Base-by-base conservation (phyloP, 2,888 invertebrate genomes). In the Drosophila ustulata region DNA sequence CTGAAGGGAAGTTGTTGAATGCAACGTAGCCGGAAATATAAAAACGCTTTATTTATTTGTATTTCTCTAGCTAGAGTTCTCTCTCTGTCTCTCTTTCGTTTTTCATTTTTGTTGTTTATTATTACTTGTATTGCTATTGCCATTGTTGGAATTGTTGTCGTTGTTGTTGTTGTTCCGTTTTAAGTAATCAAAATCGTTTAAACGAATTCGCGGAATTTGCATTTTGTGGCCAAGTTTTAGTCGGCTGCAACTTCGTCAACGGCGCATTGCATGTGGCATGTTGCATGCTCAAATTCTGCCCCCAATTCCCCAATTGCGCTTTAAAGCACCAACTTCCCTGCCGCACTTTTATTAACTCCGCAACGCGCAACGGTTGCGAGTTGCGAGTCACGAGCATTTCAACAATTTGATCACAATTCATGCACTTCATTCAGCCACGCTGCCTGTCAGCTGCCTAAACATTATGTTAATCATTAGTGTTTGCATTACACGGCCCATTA, bases 141-240 rank as follows among this genome's bases (percentile, higher is more conserved):
- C 28, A 7, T 30, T 41, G 9, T 41, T 47, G 53, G 41, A 53
- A 1, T 18, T 47, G 49, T 46, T 57, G 8, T 50, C 63, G 63
- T 23, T 68, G 8, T 50, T 66, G 63, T 23, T 68, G 37, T 26
- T 59, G 63, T 39, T 69, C 72, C 80, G 63, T 84, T 82, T 85
- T 75, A 63, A 80, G 85, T 78, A 82, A 80, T 85, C 82, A 85
- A 82, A 82, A 82, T 66, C 82, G 85, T 82, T 82, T 82, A 82
- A 82, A 61, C 80, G 80, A 82, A 82, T 85, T 85, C 78, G 65
- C 56, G 51, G 59, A 76, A 85, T 82, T 82, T 85, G 78, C 82
- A 85, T 82, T 84, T 70, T 75, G 73, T 66, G 75, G 75, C 73
- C 73, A 75, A 77, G 77, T 76, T 73, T 75, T 67, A 58, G 63